Conservation (phyloP, 1,140 invertebrate genomes). For the Sycophila sp. region DNA sequence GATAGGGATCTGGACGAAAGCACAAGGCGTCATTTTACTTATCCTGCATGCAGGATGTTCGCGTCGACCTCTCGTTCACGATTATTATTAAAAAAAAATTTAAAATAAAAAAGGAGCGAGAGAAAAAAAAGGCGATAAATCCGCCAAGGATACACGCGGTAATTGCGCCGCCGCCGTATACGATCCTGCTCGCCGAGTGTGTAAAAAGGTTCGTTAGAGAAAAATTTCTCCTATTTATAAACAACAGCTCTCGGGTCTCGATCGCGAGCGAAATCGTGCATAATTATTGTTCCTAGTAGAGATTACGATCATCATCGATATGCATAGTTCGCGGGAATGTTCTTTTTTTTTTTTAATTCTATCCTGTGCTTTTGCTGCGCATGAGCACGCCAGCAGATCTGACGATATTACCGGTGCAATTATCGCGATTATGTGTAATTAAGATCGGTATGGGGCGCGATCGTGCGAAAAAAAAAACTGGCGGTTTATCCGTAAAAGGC, state of each 20-base stretch:
- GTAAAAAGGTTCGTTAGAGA: not conserved
- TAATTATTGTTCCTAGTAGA: not conserved
- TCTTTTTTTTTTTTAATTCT: too few relatives aligned
- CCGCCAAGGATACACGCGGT: not conserved
- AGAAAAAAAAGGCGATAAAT: too few relatives aligned
- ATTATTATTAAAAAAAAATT: slow-evolving; percentile 14
- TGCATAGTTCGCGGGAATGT: too few relatives aligned
- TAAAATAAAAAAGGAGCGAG: too few relatives aligned
- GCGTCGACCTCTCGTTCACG: not conserved
- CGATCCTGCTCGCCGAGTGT: too few relatives aligned
- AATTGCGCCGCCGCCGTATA: too few relatives aligned
- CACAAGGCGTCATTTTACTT: slow-evolving; percentile 30
- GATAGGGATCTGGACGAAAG: slow-evolving; percentile 53
- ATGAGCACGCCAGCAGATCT: too few relatives aligned
- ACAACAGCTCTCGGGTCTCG: not conserved
- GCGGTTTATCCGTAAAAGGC: not conserved
- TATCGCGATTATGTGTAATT: slow-evolving; percentile 21
- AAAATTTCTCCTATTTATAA: slow-evolving; percentile 2
- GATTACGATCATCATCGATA: not conserved
- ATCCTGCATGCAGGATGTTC: not conserved
- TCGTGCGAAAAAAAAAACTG: not conserved
- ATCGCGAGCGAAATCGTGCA: not conserved
- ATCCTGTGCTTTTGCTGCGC: too few relatives aligned
- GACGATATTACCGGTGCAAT: too few relatives aligned
- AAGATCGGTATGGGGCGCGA: not conserved